Base-by-base conservation (phyloP, 2,888 invertebrate species). In the Octonoba sinensis region DNA sequence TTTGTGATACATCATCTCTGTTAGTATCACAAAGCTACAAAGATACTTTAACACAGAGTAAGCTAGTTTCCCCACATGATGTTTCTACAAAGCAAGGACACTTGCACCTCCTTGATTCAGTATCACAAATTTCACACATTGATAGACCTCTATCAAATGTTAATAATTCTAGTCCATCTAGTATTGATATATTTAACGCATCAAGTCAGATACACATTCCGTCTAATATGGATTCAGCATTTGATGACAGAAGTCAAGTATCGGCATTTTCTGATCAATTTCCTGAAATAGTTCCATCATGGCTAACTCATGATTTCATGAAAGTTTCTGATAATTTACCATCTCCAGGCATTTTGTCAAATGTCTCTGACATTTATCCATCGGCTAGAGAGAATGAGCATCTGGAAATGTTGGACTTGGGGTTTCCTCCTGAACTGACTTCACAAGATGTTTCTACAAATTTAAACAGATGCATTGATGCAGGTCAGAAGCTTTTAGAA, bases 271-370 rank as follows among this genome's bases (percentile, higher is more conserved):
- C 79, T 56, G 79, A 81, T 64, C 36, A 60, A 8, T 81, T 81
- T 69, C 67, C 73, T n/a, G 79, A 81, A 81, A 82, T 76, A 11
- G 82, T 82, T 18, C 75, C 82, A 51, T 76, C 82, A 22, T 82
- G 82, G 82, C 75, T 82, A 27, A 62, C 76, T 24, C 70, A 82
- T 65, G 76, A 82, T 67, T 77, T 82, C 22, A 70, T 82, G 76
- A 82, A 82, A 72, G 66, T 62, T 13, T 76, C 82, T 16, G 76
- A 70, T 46, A 67, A 46, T 18, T 27, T 82, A 44, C 60, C 76
- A n/a, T 76, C 82, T 12, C 75, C 82, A 11, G 27, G 57, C 16
- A 77, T 82, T 51, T 56, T 82, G 13, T 75, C 82, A 3, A 75
- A 75, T 67, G 82, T 82, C 15, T 62, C 82, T 12, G 82, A 82